These are phyloP conservation scores for Byasa hedistus DNA, from an alignment of 2,888 invertebrate species.

Conservation along the genomic window DNA sequence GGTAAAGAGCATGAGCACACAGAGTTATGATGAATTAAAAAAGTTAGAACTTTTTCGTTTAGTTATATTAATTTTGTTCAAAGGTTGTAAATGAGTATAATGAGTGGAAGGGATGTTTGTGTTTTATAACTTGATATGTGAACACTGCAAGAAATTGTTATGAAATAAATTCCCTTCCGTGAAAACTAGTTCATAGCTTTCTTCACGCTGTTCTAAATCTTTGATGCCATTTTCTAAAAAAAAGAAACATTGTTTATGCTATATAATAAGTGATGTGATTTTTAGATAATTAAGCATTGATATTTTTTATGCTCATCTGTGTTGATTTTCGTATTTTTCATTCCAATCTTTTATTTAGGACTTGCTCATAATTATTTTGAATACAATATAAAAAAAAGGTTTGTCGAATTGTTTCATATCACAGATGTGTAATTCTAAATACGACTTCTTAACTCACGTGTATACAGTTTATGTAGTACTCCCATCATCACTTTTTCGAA, in stretches of 20 bases:
- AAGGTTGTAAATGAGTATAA: slow-evolving; percentile 34
- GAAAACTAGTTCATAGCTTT: slow-evolving; percentile 1
- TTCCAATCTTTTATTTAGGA: neutral
- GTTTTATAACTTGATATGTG: slow-evolving; percentile 9
- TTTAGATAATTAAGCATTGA: slow-evolving; percentile 45
- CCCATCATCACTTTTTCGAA: neutral
- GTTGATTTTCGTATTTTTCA: slow-evolving; percentile 12
- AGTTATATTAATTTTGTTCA: slow-evolving; percentile 43
- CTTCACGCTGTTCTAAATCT: slow-evolving; percentile 34
- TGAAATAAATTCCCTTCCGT: slow-evolving; percentile 23
- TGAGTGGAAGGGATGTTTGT: slow-evolving; percentile 19
- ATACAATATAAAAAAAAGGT: neutral
- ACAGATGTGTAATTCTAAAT: neutral
- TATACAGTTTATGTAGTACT: neutral
- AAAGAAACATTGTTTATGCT: slow-evolving; percentile 5
- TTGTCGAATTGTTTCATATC: neutral
- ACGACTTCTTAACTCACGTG: neutral
- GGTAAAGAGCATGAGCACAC: slow-evolving; percentile 56
- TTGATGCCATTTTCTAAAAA: slow-evolving; percentile 31
- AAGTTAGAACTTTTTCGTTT: slow-evolving; percentile 35
- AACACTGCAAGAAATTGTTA: slow-evolving; percentile 23
- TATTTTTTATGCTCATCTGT: slow-evolving; percentile 8
- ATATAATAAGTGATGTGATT: slow-evolving; percentile 52
- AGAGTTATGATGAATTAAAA: slow-evolving; percentile 70
- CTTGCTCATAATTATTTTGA: neutral